A percentile compares a stretch with the other conserved stretches of the same genome.
Conservation (phyloP, 1,140 invertebrate genomes). For the Heliconius himera region DNA sequence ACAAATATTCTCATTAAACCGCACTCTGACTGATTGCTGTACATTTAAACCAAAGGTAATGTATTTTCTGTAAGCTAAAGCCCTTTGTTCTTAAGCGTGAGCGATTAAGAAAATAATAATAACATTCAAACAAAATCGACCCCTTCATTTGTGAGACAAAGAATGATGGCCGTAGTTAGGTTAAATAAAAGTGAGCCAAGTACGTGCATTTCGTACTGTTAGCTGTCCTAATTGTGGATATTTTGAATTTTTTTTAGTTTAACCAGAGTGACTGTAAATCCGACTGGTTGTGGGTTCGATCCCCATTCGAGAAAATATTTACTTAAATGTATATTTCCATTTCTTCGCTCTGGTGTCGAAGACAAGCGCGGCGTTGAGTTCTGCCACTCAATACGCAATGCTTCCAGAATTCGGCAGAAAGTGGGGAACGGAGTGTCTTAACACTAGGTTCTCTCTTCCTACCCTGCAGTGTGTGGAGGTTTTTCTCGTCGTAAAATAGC, state of each 20-base stretch:
- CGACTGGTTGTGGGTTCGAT: too few relatives aligned
- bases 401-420: too few relatives aligned
- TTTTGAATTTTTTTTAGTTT: background rate
- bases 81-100: conserved; percentile 16
- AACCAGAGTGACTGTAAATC: too few relatives aligned
- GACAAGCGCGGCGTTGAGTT: too few relatives aligned
- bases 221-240: background rate
- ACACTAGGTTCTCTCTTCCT: too few relatives aligned
- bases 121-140: conserved; percentile 22
- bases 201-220: background rate
- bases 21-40: conserved; percentile 13
- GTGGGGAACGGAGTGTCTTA: too few relatives aligned
- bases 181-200: background rate
- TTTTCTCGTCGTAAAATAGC: too few relatives aligned
- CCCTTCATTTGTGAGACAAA: conserved; percentile 7
- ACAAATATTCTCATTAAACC: conserved; percentile 5
- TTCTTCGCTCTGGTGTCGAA: too few relatives aligned
- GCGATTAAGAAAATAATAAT: conserved; percentile 31
- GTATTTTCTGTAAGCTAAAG: conserved; percentile 8
- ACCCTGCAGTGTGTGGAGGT: too few relatives aligned
- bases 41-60: conserved; percentile 16
- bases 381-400: too few relatives aligned
- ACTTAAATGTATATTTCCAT: too few relatives aligned
- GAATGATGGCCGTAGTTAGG: conserved; percentile 13
- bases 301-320: too few relatives aligned